Percentiles rank a stretch among this genome's conserved stretches.
These are phyloP conservation scores for Pteropus alecto DNA, from an alignment of 2,113 vertebrate species.

Conservation along the genomic window DNA sequence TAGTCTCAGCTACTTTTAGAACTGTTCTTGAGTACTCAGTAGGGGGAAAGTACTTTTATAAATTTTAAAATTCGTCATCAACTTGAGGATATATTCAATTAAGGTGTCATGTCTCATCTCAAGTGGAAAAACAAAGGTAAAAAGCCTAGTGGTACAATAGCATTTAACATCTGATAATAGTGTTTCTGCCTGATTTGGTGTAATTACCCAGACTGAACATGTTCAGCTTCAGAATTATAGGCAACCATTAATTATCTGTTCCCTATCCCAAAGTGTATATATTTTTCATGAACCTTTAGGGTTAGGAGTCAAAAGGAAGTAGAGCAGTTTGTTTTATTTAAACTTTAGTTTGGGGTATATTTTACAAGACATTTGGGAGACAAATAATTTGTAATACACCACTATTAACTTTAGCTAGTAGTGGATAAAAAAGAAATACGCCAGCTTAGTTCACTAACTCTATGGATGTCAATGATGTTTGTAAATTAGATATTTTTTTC, in stretches of 20 bases:
- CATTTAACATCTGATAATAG: slow-evolving; percentile 81
- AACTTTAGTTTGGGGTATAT: slow-evolving; percentile 43
- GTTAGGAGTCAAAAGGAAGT: slow-evolving; percentile 61
- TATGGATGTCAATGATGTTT: neutral
- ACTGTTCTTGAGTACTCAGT: slow-evolving; percentile 37
- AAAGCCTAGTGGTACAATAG: slow-evolving; percentile 72
- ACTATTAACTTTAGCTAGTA: neutral
- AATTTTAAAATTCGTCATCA: slow-evolving; percentile 75
- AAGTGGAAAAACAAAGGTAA: slow-evolving; percentile 79
- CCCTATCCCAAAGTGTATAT: slow-evolving; percentile 64
- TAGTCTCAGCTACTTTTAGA: slow-evolving; percentile 68
- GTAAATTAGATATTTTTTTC: neutral
- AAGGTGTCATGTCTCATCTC: slow-evolving; percentile 76
- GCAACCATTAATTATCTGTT: slow-evolving; percentile 82
- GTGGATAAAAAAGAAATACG: neutral
- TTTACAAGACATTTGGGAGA: neutral
- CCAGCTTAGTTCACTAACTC: neutral
- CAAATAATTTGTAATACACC: neutral
- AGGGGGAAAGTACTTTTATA: slow-evolving; percentile 63
- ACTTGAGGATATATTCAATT: slow-evolving; percentile 77
- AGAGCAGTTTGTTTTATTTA: slow-evolving; percentile 45
- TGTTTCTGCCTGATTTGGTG: slow-evolving; percentile 79
- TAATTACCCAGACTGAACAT: slow-evolving; percentile 79
- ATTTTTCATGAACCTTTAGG: slow-evolving; percentile 71
- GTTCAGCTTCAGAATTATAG: slow-evolving; percentile 73